Base-by-base conservation (phyloP, 2,797 vertebrate genomes). In the Decapterus maruadsi region DNA sequence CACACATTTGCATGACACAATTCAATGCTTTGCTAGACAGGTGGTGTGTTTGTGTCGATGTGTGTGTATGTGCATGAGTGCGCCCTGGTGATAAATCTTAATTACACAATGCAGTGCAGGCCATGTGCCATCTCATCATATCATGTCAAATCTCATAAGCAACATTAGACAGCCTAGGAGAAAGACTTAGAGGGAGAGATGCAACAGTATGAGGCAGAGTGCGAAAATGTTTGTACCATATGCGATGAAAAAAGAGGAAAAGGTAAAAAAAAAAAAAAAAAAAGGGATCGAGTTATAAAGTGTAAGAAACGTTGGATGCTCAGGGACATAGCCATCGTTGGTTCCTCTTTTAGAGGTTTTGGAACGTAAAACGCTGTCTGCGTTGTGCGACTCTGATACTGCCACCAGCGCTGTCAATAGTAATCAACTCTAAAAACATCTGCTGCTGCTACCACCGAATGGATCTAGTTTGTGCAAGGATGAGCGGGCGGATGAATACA, bases 401-500 rank as follows among this genome's bases (percentile, higher is more conserved):
- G 19, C 72, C 64, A 59, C 75, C 68, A 58, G 57, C 38, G 58
- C 20, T 68, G 64, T 83, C 84, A 68, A 45, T 62, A 51, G 53
- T 16, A 51, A 65, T 65, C 0, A 50, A 58, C 60, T 68, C 8
- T 13, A 7, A 70, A 62, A 46, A 7, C 14, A 31, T 57, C 61
- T 68, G 11, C 45, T 45, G 42, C 34, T 45, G 17, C 68, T 26
- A 14, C 20, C 29, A 38, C n/a, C 9, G 22, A 69, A 67, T 8
- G 71, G 93, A 60, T 85, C 90, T 93, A 93, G 71, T 93, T 95
- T 87, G 79, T 90, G 74, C 51, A 36, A 69, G 80, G 56, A 86
- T 81, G 82, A 78, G 51, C 71, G n/a, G 86, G 93, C 87, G 92
- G 88, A 92, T 93, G 88, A 82, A 92, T 93, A 93, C 87, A 51